phyloP scores from a whole-genome alignment of 2,888 invertebrate genomes.

The Dolomedes plantarius region DNA sequence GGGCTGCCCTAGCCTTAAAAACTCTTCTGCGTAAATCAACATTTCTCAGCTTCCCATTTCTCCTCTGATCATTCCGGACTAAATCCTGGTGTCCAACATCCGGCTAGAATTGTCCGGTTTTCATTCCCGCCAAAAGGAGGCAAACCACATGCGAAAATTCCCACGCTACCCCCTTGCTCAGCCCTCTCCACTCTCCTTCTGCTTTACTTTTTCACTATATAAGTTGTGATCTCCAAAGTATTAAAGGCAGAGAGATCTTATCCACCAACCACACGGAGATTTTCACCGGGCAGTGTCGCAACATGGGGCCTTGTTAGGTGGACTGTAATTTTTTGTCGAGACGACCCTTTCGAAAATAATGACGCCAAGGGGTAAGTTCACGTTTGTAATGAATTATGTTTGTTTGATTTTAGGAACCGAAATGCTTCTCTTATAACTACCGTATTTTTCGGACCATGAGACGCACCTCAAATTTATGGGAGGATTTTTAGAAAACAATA shows the following conservation, averaged over 20 bases:
- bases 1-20: no score
- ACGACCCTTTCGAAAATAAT: no score
- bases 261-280: no score
- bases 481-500: no score
- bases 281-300: no score
- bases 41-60: neutral
- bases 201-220: neutral
- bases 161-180: conserved; percentile 22
- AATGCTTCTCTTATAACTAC: no score
- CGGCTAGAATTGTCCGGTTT: conserved; percentile 49
- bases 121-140: conserved; percentile 18
- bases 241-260: neutral
- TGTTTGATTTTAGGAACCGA: no score
- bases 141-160: conserved; percentile 41
- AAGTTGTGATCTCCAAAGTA: neutral
- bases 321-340: no score
- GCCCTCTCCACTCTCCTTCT: neutral
- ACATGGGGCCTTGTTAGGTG: no score
- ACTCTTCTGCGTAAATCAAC: conserved; percentile 3
- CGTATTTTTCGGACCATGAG: no score
- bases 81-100: conserved; percentile 52
- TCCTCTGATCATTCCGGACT: neutral
- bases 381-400: no score
- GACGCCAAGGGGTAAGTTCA: neutral
- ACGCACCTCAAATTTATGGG: no score